Evolutionary conservation across 2,888 invertebrate species (phyloP), one percentile per base, ranked within the genome.

Genomic region (Hecatera dysodea): DNA sequence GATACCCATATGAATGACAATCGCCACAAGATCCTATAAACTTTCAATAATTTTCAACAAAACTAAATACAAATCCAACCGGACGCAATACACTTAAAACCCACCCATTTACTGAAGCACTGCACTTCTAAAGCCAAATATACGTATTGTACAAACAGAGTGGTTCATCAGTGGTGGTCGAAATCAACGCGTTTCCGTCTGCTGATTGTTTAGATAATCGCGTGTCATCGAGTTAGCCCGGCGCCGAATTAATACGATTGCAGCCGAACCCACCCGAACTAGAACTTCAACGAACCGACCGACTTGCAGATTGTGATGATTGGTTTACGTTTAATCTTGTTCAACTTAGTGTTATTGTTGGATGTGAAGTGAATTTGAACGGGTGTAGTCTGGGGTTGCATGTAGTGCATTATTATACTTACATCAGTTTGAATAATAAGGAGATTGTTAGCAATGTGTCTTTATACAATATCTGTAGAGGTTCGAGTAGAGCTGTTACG

Each of bases 131-230:
- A 71, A 76, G 53, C 61, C 60, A 74, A 85, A 84, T 72, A 80
- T 78, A 75, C 75, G 70, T 72, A 81, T 82, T 85, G 64, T 71
- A 75, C 70, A 83, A 82, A 87, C 86, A 86, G 77, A 80, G 83
- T 59, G 85, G 86, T 88, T 89, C 85, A 87, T 85, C 88, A 87
- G 84, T 75, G 86, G 81, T 81, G 84, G 86, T 86, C 81, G 80
- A 86, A 89, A 90, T 90, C 88, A 90, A 86, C 83, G 84, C 78
- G 80, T 82, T 83, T 85, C 84, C 77, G 80, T 70, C 74, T 83
- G 73, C 81, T 84, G 88, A 90, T 91, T 93, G 92, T 91, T 90
- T 91, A 90, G 89, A 88, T 90, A 91, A 92, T 91, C 88, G 89
- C 82, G 81, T 88, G 86, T 89, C 87, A 88, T 86, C 87, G 85